phyloP scores from a whole-genome alignment of 92 coral and sea anemone species.

The Umimayanthus chanpuru region DNA sequence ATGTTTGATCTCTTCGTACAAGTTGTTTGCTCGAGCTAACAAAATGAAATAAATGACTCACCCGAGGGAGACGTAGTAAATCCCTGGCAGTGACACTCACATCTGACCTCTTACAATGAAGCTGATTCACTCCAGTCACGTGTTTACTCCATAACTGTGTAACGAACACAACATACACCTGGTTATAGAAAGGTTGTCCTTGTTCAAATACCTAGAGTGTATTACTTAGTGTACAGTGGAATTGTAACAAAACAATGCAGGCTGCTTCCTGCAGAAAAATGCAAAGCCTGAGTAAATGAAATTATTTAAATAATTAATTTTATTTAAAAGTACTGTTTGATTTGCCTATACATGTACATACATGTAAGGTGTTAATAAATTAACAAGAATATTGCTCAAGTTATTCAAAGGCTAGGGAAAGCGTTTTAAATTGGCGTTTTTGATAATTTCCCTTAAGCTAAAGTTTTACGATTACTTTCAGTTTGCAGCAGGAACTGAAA shows the following conservation, averaged over 20 bases:
- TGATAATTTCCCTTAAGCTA: too few relatives aligned
- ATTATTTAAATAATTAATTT: too few relatives aligned
- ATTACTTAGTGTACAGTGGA: too few relatives aligned
- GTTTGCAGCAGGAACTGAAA: too few relatives aligned
- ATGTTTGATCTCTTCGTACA: neutral
- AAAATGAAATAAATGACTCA: neutral
- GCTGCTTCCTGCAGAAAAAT: neutral
- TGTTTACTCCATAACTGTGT: conserved; percentile 66
- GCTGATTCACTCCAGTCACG: conserved; percentile 62
- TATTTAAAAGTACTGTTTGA: neutral
- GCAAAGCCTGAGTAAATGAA: neutral
- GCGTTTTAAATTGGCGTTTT: too few relatives aligned
- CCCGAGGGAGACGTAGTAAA: conserved; percentile 66
- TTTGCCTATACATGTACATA: neutral
- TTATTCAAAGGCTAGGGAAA: too few relatives aligned
- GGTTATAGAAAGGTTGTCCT: neutral
- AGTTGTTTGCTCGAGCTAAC: neutral
- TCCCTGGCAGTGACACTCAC: conserved; percentile 68
- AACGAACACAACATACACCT: neutral
- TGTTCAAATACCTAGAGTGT: too few relatives aligned
- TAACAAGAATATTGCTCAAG: too few relatives aligned
- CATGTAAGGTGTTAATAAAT: too few relatives aligned
- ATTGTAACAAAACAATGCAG: too few relatives aligned
- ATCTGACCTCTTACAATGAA: conserved; percentile 68
- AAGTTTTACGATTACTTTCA: too few relatives aligned